Conservation (phyloP, 2,888 invertebrate genomes). For the Hypselothyrea guttata region DNA sequence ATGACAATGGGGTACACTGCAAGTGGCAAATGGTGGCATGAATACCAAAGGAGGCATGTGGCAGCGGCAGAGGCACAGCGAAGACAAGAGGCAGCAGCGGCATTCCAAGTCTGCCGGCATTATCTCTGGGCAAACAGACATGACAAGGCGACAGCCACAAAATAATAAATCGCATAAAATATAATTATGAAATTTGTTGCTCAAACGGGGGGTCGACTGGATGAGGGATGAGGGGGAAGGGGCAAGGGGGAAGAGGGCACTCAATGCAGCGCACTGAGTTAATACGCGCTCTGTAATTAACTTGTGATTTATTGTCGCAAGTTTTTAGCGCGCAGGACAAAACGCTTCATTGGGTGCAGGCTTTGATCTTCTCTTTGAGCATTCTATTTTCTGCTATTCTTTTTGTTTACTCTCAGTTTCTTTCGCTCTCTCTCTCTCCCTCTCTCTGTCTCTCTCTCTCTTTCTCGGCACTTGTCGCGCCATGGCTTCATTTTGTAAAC, state of each 20-base stretch:
- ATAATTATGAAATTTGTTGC: slow-evolving; percentile 80
- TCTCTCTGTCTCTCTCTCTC: slow-evolving; percentile 2
- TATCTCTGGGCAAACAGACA: slow-evolving; percentile 78
- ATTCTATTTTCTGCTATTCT: slow-evolving; percentile 8
- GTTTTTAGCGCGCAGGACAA: slow-evolving; percentile 63
- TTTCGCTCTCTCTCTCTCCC: slow-evolving; percentile 2
- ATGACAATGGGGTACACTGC: slow-evolving; percentile 54
- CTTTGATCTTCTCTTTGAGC: slow-evolving; percentile 11
- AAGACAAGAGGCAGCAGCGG: slow-evolving; percentile 43
- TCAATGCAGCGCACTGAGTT: slow-evolving; percentile 71
- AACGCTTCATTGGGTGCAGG: slow-evolving; percentile 56
- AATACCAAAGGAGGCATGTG: neutral
- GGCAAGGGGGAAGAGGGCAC: slow-evolving; percentile 18
- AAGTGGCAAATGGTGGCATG: slow-evolving; percentile 3
- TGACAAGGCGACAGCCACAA: slow-evolving; percentile 64
- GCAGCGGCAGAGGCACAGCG: slow-evolving; percentile 1
- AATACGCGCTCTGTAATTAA: slow-evolving; percentile 80
- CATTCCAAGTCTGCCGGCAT: slow-evolving; percentile 31
- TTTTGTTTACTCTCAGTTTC: neutral
- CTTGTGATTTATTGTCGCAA: slow-evolving; percentile 80
- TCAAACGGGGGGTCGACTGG: slow-evolving; percentile 11
- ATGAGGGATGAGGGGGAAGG: neutral
- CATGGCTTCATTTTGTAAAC: slow-evolving; percentile 59
- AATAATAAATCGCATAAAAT: slow-evolving; percentile 80
- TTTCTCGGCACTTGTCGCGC: slow-evolving; percentile 40